These are phyloP conservation scores for Crotalus viridis DNA, from an alignment of 2,113 vertebrate species.

Conservation along the genomic window DNA sequence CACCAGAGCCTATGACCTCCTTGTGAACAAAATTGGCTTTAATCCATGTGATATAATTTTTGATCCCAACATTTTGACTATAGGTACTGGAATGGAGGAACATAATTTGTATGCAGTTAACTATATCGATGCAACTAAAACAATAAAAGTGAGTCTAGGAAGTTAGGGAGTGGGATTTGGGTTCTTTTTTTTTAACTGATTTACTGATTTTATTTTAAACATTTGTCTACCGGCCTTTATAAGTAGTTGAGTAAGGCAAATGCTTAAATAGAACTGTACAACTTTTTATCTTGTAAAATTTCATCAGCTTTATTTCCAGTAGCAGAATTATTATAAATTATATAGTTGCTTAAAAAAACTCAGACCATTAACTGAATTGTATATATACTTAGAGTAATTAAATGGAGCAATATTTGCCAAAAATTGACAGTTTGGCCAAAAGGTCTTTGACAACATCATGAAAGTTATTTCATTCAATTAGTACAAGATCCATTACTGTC, in stretches of 20 bases:
- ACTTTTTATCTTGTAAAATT: background rate
- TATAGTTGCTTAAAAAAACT: constrained; percentile 15
- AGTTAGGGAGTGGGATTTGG: constrained; percentile 11
- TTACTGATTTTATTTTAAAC: background rate
- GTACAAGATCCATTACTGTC: background rate
- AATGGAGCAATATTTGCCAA: background rate
- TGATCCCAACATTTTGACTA: constrained; percentile 96
- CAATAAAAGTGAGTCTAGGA: constrained; percentile 83
- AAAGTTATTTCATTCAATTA: constrained; percentile 20
- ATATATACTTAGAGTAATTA: constrained; percentile 32
- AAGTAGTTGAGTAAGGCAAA: background rate
- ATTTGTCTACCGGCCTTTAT: background rate
- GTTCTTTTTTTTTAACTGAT: background rate
- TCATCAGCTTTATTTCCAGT: background rate
- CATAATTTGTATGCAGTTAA: constrained; percentile 88
- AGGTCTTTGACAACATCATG: background rate
- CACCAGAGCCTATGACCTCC: constrained; percentile 85
- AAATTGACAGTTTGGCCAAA: constrained; percentile 6
- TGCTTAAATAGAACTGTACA: background rate
- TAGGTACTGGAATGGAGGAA: constrained; percentile 97
- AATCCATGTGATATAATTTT: constrained; percentile 96
- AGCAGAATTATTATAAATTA: constrained; percentile 17
- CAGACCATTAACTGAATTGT: constrained; percentile 3
- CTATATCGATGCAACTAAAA: constrained; percentile 86
- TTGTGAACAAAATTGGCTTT: constrained; percentile 81